These are phyloP conservation scores for Peribatodes rhomboidaria DNA, from an alignment of 2,888 invertebrate genomes.

Conservation along the genomic window DNA sequence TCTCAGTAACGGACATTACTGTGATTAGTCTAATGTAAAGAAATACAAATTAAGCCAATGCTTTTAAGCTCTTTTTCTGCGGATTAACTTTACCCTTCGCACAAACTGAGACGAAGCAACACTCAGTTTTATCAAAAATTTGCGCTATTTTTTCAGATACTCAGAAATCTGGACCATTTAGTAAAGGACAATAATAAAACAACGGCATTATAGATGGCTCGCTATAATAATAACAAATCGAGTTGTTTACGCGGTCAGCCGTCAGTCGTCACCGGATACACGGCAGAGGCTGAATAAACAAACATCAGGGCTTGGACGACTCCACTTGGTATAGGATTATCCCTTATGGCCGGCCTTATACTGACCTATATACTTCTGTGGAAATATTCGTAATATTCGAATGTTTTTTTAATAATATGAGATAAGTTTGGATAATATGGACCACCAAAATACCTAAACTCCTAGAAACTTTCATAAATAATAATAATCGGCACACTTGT, in stretches of 20 bases:
- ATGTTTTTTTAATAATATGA: not conserved
- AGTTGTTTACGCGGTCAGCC: constrained; percentile 47
- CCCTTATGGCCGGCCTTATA: not conserved
- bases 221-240: constrained; percentile 48
- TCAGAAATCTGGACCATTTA: not conserved
- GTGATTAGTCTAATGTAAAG: no score
- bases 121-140: no score
- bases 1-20: no score
- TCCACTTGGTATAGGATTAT: constrained; percentile 9
- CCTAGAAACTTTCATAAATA: no score
- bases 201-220: constrained; percentile 42
- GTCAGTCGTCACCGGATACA: constrained; percentile 33
- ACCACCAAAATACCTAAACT: no score
- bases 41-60: no score
- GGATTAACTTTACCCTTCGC: no score
- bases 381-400: not conserved
- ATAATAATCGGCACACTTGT: no score
- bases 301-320: constrained; percentile 11
- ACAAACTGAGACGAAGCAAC: no score
- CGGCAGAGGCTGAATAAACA: constrained; percentile 22
- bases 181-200: constrained; percentile 9
- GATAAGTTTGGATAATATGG: not conserved
- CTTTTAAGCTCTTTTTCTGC: no score
- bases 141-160: not conserved
- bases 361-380: not conserved